Conservation (phyloP, 2,888 invertebrate species). For the Sipha maydis region DNA sequence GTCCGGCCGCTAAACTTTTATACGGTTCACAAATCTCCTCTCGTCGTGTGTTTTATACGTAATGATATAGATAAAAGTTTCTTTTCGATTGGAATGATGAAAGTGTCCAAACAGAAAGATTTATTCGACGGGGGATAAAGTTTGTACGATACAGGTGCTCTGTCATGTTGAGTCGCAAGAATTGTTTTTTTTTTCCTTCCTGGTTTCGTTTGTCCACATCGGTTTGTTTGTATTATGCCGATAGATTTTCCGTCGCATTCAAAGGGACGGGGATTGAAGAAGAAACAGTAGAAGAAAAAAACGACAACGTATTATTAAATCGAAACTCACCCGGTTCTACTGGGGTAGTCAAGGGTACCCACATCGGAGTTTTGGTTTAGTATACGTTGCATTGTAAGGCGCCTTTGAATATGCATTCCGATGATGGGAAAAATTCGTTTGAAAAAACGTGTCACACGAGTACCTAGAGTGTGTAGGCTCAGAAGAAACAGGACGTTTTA, state of each 20-base stretch:
- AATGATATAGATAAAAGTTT: constrained; percentile 60
- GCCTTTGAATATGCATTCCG: constrained; percentile 11
- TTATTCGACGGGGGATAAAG: constrained; percentile 57
- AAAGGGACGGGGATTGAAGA: too few species aligned
- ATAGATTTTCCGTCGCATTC: constrained; percentile 37
- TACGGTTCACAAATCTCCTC: constrained; percentile 29
- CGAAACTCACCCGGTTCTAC: constrained; percentile 1
- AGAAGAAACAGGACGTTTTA: constrained; percentile 29
- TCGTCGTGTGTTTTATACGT: constrained; percentile 15
- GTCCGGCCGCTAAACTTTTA: constrained; percentile 44
- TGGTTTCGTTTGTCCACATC: constrained; percentile 4
- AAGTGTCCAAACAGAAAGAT: constrained; percentile 52
- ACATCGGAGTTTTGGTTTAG: background rate
- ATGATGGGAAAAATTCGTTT: background rate
- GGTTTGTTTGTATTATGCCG: constrained; percentile 49
- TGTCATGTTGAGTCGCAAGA: constrained; percentile 47
- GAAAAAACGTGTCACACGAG: constrained; percentile 27
- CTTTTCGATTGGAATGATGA: constrained; percentile 51
- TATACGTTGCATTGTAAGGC: background rate
- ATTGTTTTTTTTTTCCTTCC: constrained; percentile 33
- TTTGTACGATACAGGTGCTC: constrained; percentile 54
- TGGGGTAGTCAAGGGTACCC: constrained; percentile 16
- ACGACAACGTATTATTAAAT: constrained; percentile 37
- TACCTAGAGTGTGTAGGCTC: background rate
- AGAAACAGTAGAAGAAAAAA: background rate